Conservation (phyloP, 2,888 invertebrate species). For the Vanessa cardui region DNA sequence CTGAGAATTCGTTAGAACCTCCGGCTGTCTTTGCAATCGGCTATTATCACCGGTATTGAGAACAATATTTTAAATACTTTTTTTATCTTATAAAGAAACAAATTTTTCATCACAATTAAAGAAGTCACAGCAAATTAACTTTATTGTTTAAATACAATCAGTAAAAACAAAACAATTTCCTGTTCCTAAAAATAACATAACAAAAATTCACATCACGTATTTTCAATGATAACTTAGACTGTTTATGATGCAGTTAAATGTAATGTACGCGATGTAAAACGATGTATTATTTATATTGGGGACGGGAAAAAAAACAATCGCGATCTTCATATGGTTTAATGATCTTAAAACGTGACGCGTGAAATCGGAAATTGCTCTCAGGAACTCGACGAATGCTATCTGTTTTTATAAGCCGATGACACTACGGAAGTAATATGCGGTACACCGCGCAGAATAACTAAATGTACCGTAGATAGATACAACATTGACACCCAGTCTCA, state of each 20-base stretch:
- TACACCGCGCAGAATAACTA: background rate
- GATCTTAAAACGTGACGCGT: conserved; percentile 27
- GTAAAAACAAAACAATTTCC: conserved; percentile 27
- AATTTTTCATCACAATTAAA: background rate
- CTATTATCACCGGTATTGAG: too few species aligned
- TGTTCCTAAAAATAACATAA: conserved; percentile 36
- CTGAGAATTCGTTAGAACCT: too few species aligned
- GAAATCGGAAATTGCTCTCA: conserved; percentile 33
- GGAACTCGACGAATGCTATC: conserved; percentile 13
- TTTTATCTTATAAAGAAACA: too few species aligned
- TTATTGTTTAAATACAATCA: conserved; percentile 1
- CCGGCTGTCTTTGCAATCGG: too few species aligned
- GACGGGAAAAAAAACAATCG: conserved; percentile 23
- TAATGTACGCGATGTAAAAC: conserved; percentile 32
- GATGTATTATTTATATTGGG: conserved; percentile 18
- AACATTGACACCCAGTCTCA: background rate
- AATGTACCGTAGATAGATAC: background rate
- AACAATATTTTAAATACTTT: too few species aligned
- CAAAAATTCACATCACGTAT: conserved; percentile 32
- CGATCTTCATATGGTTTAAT: conserved; percentile 11
- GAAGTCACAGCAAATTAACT: background rate
- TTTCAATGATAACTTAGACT: conserved; percentile 33
- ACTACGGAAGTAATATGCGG: conserved; percentile 14
- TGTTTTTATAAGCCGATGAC: conserved; percentile 11
- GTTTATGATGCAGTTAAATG: conserved; percentile 27